phyloP scores from a whole-genome alignment of 2,797 vertebrate genomes.

The Centroberyx gerrardi region DNA sequence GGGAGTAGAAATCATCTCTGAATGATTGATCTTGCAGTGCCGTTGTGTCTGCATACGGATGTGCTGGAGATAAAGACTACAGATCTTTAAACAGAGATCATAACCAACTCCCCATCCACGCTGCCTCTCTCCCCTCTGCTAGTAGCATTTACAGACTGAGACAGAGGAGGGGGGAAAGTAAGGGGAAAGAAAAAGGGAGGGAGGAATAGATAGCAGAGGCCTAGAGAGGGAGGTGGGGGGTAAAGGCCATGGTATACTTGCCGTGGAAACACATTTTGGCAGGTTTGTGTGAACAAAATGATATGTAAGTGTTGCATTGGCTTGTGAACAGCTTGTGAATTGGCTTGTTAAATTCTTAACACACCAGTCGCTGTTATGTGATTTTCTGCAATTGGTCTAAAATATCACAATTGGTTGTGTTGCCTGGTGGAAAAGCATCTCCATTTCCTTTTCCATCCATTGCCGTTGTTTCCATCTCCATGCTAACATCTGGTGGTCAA shows the following conservation, averaged over 20 bases:
- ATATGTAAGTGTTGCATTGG: no score
- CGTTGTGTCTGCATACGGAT: slow-evolving; percentile 65
- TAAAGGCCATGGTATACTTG: neutral
- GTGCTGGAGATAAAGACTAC: slow-evolving; percentile 46
- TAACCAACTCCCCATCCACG: slow-evolving; percentile 20
- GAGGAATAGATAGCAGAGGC: slow-evolving; percentile 29
- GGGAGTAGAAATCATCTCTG: slow-evolving; percentile 39
- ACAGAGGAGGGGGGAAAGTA: slow-evolving; percentile 3
- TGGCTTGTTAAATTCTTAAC: no score
- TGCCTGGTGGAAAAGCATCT: no score
- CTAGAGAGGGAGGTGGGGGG: neutral
- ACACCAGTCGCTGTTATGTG: no score
- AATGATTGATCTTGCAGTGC: slow-evolving; percentile 61
- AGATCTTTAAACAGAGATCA: slow-evolving; percentile 59
- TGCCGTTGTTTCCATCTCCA: no score
- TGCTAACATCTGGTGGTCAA: no score
- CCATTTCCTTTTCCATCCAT: no score
- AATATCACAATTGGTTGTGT: no score
- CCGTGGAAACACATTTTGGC: no score
- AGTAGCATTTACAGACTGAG: slow-evolving; percentile 49
- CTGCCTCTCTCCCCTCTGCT: slow-evolving; percentile 10
- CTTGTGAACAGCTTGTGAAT: no score
- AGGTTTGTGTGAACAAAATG: no score
- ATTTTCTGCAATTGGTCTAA: no score
- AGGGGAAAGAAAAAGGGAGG: neutral